A percentile compares a stretch with the other conserved stretches of the same genome.
Conservation (phyloP, 2,113 vertebrate species). For the Phyllostomus hastatus region DNA sequence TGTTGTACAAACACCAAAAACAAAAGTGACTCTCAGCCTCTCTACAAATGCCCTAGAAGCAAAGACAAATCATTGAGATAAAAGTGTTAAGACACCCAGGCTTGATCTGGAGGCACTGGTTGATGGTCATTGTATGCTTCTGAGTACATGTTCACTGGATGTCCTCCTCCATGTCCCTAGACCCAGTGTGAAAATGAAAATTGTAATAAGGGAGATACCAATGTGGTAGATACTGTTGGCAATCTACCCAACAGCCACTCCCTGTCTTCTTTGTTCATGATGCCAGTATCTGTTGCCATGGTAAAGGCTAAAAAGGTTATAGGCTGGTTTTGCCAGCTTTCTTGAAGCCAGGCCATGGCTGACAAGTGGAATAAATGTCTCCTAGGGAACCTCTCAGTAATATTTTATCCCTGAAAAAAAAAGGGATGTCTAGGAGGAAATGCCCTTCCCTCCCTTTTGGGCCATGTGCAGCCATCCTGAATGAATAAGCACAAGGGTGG, state of each 20-base stretch:
- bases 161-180: neutral
- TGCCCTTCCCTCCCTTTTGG: neutral
- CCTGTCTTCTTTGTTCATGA: neutral
- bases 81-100: neutral
- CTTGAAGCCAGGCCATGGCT: neutral
- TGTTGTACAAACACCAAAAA: neutral
- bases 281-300: neutral
- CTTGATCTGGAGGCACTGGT: neutral
- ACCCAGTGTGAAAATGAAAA: neutral
- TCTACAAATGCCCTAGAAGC: neutral
- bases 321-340: neutral
- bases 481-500: neutral
- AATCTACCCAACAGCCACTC: neutral
- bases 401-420: neutral
- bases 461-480: neutral
- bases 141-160: neutral
- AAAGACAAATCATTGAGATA: neutral
- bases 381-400: neutral
- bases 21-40: neutral
- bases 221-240: neutral
- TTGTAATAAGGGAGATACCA: neutral
- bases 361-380: neutral
- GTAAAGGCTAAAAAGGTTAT: neutral
- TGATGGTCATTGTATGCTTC: neutral
- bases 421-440: neutral